phyloP scores from a whole-genome alignment of 2,888 invertebrate species.

The Orthosia gracilis region DNA sequence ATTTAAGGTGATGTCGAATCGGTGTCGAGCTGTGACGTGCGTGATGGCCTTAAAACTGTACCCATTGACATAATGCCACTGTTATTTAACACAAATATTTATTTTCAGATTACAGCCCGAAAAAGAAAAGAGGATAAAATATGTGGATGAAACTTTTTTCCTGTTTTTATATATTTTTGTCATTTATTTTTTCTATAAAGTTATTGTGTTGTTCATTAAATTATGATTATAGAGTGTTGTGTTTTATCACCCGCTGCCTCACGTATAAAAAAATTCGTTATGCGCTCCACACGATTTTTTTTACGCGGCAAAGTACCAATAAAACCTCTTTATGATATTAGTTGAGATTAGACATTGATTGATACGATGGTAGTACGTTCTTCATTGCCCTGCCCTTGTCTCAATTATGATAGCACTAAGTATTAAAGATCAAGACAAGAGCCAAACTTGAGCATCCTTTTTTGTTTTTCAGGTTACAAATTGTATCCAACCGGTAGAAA shows the following conservation, averaged over 20 bases:
- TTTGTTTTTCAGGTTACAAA: slow-evolving; percentile 16
- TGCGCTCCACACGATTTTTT: too few relatives aligned
- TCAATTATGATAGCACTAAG: too few relatives aligned
- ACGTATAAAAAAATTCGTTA: too few relatives aligned
- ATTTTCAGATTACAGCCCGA: slow-evolving; percentile 22
- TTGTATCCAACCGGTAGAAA: slow-evolving; percentile 14
- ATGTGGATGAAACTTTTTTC: slow-evolving; percentile 29
- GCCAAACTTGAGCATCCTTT: too few relatives aligned
- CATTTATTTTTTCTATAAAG: slow-evolving; percentile 17
- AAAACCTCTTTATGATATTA: too few relatives aligned
- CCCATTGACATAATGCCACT: background rate
- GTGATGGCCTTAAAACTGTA: background rate
- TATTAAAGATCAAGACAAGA: too few relatives aligned
- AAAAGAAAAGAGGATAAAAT: slow-evolving; percentile 2
- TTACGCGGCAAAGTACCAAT: too few relatives aligned
- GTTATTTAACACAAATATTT: slow-evolving; percentile 1
- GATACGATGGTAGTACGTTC: too few relatives aligned
- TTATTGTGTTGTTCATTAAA: slow-evolving; percentile 40
- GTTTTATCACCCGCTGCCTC: too few relatives aligned
- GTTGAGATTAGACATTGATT: too few relatives aligned
- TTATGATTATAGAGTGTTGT: slow-evolving; percentile 5
- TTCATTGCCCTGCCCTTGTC: too few relatives aligned
- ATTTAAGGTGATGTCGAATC: background rate
- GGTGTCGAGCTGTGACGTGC: background rate
- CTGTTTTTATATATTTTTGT: slow-evolving; percentile 31